phyloP scores from a whole-genome alignment of 2,113 vertebrate genomes.

The Lucifuga dentata region DNA sequence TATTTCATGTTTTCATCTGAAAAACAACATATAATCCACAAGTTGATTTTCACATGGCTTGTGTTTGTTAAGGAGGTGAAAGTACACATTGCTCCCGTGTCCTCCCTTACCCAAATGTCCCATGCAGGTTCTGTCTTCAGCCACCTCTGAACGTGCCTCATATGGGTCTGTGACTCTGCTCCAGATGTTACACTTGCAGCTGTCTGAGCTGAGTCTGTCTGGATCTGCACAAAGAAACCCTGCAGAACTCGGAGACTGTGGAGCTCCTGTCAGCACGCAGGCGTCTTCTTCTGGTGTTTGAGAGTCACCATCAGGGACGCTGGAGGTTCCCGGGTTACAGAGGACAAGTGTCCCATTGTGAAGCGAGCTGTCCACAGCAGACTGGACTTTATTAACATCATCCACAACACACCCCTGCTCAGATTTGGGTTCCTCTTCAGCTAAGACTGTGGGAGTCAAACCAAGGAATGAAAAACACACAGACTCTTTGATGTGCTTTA shows the following conservation, averaged over 20 bases:
- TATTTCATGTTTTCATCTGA: too few relatives aligned
- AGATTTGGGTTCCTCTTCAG: constrained; percentile 20
- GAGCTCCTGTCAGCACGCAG: background rate
- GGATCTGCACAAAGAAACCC: background rate
- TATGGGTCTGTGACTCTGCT: too few relatives aligned
- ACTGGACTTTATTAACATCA: background rate
- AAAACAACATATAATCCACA: too few relatives aligned
- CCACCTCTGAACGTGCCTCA: background rate
- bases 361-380: constrained; percentile 11
- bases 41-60: too few relatives aligned
- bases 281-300: background rate
- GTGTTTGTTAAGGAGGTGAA: too few relatives aligned
- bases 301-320: constrained; percentile 35
- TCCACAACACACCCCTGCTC: constrained; percentile 8
- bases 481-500: constrained; percentile 28
- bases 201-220: background rate
- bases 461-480: constrained; percentile 66
- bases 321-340: constrained; percentile 71
- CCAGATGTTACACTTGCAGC: background rate
- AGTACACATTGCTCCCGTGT: too few relatives aligned
- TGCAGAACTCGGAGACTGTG: background rate
- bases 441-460: constrained; percentile 51
- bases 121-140: background rate
- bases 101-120: constrained; percentile 49
- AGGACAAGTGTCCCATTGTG: constrained; percentile 61